These are phyloP conservation scores for Falco rusticolus DNA, from an alignment of 2,797 vertebrate species.

Conservation along the genomic window DNA sequence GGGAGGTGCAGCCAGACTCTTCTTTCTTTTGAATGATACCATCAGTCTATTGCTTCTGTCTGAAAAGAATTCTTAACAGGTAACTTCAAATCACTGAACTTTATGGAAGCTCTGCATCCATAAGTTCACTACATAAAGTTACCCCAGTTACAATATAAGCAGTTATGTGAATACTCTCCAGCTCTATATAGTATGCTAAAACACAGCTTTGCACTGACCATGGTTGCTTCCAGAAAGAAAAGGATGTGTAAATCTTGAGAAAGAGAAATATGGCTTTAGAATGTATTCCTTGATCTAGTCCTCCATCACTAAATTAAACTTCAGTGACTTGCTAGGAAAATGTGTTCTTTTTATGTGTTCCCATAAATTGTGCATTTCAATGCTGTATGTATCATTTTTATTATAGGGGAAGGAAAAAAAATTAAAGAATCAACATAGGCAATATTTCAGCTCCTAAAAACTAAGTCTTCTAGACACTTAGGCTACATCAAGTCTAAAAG, in stretches of 20 bases:
- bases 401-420: neutral
- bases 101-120: neutral
- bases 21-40: neutral
- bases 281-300: neutral
- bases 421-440: neutral
- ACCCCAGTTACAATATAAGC: neutral
- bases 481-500: neutral
- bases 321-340: slow-evolving; percentile 38
- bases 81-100: neutral
- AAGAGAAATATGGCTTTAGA: neutral
- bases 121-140: neutral
- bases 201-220: neutral
- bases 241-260: neutral
- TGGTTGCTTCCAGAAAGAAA: neutral
- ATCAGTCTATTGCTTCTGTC: neutral
- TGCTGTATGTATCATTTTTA: slow-evolving; percentile 25
- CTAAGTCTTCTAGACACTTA: neutral
- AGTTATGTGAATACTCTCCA: neutral
- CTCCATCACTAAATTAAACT: slow-evolving; percentile 51
- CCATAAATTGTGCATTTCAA: slow-evolving; percentile 41
- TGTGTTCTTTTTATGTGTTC: slow-evolving; percentile 19
- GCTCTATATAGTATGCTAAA: neutral
- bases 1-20: neutral
- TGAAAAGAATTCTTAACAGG: neutral
- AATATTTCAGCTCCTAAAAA: slow-evolving; percentile 54